Evolutionary conservation across 2,888 invertebrate genomes (phyloP).

Genomic region (Elysia crispata): DNA sequence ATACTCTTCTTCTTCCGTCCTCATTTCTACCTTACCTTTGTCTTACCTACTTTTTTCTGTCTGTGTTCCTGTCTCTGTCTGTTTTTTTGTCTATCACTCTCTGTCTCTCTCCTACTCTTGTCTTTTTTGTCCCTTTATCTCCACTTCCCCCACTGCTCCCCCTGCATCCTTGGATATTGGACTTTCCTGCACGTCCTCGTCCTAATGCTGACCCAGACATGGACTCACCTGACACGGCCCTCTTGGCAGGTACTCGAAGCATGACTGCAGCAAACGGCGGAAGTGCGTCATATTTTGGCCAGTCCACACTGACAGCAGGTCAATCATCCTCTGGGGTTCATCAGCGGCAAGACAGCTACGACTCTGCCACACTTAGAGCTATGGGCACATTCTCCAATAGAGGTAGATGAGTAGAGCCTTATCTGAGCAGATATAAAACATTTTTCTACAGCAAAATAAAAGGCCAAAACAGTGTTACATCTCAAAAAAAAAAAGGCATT

Average conservation of each 20-base stretch:
- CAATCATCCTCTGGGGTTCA: slow-evolving; percentile 29
- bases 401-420: no score
- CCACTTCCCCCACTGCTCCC: not conserved
- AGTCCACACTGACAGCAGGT: slow-evolving; percentile 41
- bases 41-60: no score
- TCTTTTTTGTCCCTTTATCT: not conserved
- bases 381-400: slow-evolving; percentile 68
- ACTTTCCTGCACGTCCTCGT: not conserved
- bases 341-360: slow-evolving; percentile 56
- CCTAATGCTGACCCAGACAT: not conserved
- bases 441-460: no score
- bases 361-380: slow-evolving; percentile 67
- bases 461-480: no score
- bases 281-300: slow-evolving; percentile 45
- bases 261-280: slow-evolving; percentile 51
- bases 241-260: slow-evolving; percentile 51
- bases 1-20: not conserved
- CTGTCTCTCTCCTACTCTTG: not conserved
- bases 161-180: not conserved
- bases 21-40: no score
- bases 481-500: no score
- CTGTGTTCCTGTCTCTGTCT: no score
- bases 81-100: no score
- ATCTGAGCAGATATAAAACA: no score
- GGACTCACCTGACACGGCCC: slow-evolving; percentile 30